Percentiles rank a stretch among this genome's conserved stretches.
phyloP scores from a whole-genome alignment of 2,797 vertebrate species.

The Esox masquinongy region DNA sequence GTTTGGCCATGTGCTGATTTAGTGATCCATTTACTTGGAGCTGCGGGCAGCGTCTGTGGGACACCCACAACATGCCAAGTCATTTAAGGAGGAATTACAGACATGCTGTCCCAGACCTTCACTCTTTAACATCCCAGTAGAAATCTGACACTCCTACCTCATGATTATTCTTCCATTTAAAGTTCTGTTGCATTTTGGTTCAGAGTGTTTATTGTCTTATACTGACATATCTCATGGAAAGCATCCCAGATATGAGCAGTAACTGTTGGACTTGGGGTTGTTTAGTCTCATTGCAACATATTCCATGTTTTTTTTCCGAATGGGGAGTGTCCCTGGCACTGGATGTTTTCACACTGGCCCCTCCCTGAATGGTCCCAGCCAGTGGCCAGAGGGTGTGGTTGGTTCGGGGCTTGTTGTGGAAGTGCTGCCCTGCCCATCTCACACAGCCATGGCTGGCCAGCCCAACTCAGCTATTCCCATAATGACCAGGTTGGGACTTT shows the following conservation, averaged over 20 bases:
- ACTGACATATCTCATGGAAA: not conserved
- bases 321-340: constrained; percentile 45
- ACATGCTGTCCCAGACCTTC: constrained; percentile 41
- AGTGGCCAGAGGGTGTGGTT: constrained; percentile 62
- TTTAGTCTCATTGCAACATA: not conserved
- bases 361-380: constrained; percentile 59
- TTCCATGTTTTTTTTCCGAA: constrained; percentile 35
- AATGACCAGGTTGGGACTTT: constrained; percentile 76
- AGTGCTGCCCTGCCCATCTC: constrained; percentile 67
- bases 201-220: not conserved
- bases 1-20: constrained; percentile 81
- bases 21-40: constrained; percentile 78
- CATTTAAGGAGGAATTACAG: constrained; percentile 71
- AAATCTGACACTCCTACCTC: not conserved
- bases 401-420: constrained; percentile 63
- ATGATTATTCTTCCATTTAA: not conserved
- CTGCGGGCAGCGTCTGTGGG: constrained; percentile 70
- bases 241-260: not conserved
- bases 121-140: constrained; percentile 22
- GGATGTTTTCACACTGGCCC: constrained; percentile 56
- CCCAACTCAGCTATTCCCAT: constrained; percentile 70
- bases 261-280: not conserved
- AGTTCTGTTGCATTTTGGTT: not conserved
- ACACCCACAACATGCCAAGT: constrained; percentile 68
- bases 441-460: constrained; percentile 59